Evolutionary conservation across 2,797 vertebrate species (phyloP).

Genomic region (Megalops cyprinoides): DNA sequence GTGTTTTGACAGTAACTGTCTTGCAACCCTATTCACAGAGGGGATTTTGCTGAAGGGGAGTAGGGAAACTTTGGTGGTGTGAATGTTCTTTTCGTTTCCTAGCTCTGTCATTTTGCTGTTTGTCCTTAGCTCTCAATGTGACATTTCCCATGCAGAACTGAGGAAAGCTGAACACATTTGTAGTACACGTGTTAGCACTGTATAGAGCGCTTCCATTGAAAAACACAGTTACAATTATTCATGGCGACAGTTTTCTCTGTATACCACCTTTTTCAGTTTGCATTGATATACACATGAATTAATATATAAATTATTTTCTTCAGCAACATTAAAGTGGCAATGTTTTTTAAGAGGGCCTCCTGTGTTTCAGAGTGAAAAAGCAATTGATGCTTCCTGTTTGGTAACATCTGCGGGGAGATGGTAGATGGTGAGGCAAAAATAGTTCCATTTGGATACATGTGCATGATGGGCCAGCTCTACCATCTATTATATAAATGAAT

Average conservation of each 20-base stretch:
- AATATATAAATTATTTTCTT: neutral
- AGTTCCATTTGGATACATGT: neutral
- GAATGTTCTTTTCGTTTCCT: neutral
- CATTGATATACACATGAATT: too few species aligned
- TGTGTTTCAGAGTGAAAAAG: neutral
- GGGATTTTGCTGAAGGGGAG: constrained; percentile 8
- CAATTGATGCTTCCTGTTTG: neutral
- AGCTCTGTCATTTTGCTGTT: neutral
- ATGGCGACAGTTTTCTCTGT: neutral
- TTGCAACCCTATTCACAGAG: neutral
- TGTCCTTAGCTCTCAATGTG: constrained; percentile 1
- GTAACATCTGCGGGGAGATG: neutral
- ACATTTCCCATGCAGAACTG: neutral
- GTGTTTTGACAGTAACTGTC: constrained; percentile 5
- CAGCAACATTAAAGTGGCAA: too few species aligned
- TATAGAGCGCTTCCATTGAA: neutral
- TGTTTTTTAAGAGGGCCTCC: neutral
- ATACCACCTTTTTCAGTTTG: neutral
- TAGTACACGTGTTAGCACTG: neutral
- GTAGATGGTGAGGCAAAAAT: neutral
- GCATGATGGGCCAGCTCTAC: neutral
- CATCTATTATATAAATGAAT: neutral
- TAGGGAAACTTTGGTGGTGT: too few species aligned
- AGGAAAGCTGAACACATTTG: neutral
- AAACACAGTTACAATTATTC: neutral